Percentiles rank a stretch among this genome's conserved stretches.
These are phyloP conservation scores for Crocidura indochinensis DNA, from an alignment of 2,797 vertebrate genomes.

Conservation along the genomic window DNA sequence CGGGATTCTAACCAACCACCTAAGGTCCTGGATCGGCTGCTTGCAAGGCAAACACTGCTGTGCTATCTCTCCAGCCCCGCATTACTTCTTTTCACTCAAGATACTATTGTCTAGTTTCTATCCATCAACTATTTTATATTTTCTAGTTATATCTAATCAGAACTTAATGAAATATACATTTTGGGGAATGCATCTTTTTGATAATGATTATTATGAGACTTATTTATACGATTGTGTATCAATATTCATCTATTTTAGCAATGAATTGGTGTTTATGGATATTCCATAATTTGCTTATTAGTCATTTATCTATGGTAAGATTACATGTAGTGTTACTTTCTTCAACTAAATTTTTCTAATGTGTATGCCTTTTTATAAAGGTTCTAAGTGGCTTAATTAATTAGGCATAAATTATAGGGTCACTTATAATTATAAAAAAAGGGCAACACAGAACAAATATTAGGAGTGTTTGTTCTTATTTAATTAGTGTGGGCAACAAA, in stretches of 20 bases:
- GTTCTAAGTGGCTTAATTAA: constrained; percentile 36
- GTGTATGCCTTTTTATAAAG: background rate
- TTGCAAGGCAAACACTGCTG: too few relatives aligned
- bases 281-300: background rate
- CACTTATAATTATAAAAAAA: constrained; percentile 26
- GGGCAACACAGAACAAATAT: constrained; percentile 11
- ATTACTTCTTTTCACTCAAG: too few relatives aligned
- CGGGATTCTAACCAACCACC: too few relatives aligned
- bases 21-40: too few relatives aligned
- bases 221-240: background rate
- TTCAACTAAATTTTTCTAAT: background rate
- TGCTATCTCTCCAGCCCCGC: too few relatives aligned
- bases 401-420: background rate
- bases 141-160: background rate
- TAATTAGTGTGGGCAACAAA: background rate
- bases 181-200: background rate
- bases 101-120: background rate
- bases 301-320: background rate
- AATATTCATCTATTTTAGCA: background rate
- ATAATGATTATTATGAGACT: constrained; percentile 4
- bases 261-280: background rate
- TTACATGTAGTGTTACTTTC: background rate
- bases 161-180: background rate
- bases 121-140: constrained; percentile 22
- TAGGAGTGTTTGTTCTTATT: background rate